Evolutionary conservation across 2,888 invertebrate genomes (phyloP).

Genomic region (Diadegma fenestrale): DNA sequence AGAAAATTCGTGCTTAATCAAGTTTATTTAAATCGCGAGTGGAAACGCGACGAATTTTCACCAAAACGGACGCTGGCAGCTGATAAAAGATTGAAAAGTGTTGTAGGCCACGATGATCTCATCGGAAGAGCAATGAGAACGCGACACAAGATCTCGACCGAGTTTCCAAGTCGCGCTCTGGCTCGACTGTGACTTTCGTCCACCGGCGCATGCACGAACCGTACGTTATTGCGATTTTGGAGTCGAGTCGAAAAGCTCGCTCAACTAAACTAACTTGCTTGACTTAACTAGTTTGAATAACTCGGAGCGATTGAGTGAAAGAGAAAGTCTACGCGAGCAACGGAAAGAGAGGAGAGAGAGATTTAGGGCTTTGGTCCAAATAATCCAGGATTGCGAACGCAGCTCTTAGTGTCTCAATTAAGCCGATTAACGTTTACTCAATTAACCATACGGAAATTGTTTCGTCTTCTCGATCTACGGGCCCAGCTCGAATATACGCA

Average conservation of each 20-base stretch:
- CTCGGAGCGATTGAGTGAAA: constrained; percentile 62
- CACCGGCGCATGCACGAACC: constrained; percentile 32
- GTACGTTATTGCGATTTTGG: constrained; percentile 63
- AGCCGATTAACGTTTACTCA: constrained; percentile 72
- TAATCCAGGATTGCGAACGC: constrained; percentile 76
- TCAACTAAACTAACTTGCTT: constrained; percentile 71
- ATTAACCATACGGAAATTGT: constrained; percentile 46
- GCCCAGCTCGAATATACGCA: neutral
- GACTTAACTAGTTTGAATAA: constrained; percentile 76
- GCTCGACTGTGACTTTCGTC: constrained; percentile 21
- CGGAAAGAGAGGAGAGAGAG: constrained; percentile 13
- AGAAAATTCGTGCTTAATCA: neutral
- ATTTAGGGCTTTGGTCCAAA: constrained; percentile 71
- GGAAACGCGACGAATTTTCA: neutral
- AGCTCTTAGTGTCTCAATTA: constrained; percentile 74
- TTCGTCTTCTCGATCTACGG: constrained; percentile 14
- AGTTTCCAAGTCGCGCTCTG: constrained; percentile 42
- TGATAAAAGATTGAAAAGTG: constrained; percentile 11
- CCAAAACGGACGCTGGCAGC: neutral
- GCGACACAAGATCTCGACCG: constrained; percentile 41
- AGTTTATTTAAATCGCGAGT: neutral
- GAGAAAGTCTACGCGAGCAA: constrained; percentile 38
- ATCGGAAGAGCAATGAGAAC: neutral
- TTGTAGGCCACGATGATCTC: neutral
- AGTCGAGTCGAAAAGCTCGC: constrained; percentile 43